phyloP scores from a whole-genome alignment of 2,797 vertebrate species.

The Schizothorax lantsangensis region DNA sequence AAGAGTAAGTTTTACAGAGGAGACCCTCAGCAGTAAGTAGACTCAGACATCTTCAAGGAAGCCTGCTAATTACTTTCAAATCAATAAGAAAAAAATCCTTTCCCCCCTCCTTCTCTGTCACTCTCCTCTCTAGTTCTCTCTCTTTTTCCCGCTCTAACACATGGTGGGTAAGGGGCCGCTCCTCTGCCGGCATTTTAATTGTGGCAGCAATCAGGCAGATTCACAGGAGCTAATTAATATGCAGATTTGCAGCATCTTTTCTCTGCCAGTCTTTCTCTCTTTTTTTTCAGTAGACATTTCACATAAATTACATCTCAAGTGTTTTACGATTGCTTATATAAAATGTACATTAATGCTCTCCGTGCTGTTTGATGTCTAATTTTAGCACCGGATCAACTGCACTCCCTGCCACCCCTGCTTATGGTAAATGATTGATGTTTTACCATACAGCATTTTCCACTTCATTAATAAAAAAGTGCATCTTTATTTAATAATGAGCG shows the following conservation, averaged over 20 bases:
- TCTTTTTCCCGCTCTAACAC: conserved; percentile 66
- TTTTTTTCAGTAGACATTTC: conserved; percentile 72
- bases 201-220: conserved; percentile 79
- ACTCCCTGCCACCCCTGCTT: conserved; percentile 70
- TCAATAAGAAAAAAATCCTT: conserved; percentile 59
- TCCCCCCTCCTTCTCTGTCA: conserved; percentile 62
- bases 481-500: conserved; percentile 80
- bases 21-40: conserved; percentile 22
- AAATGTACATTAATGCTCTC: conserved; percentile 77
- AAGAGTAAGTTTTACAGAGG: conserved; percentile 41
- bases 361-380: conserved; percentile 75
- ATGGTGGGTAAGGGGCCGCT: conserved; percentile 66
- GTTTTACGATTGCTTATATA: conserved; percentile 81
- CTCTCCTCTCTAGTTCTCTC: conserved; percentile 43
- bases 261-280: conserved; percentile 57
- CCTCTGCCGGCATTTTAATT: conserved; percentile 74
- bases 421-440: conserved; percentile 80
- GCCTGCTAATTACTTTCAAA: conserved; percentile 59
- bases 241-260: conserved; percentile 72
- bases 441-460: conserved; percentile 77
- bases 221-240: conserved; percentile 83
- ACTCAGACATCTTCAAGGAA: conserved; percentile 54
- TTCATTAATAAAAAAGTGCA: conserved; percentile 79
- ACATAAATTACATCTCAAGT: conserved; percentile 82
- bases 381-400: conserved; percentile 65